Base-by-base conservation (phyloP, 92 coral and sea anemone species). In the Ricordea florida region DNA sequence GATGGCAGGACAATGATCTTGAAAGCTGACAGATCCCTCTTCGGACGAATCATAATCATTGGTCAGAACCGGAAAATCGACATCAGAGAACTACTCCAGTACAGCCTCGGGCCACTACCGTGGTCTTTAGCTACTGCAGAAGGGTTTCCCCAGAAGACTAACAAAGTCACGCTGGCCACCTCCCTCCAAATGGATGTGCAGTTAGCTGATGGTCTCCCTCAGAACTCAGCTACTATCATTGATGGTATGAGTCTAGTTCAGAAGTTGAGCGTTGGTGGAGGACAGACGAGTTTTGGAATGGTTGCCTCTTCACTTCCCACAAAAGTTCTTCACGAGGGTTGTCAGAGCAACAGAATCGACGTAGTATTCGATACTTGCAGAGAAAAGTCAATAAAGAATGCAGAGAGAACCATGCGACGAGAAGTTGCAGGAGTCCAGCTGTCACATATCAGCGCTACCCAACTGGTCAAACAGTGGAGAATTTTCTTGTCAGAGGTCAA, bases 31-130 rank as follows among this genome's bases (percentile, higher is more conserved):
- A 66, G 76, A 52, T 57, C 62, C 46, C 89, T 84, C 45, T 74
- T 83, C 28, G 78, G 79, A 26, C 47, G 84, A 49, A 76, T 84
- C 28, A 84, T 67, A 10, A 66, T 67, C 64, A 36, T 68, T 33
- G 89, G 83, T 15, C 85, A 79, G 47, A 79, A 67, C 35, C 68
- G 85, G 45, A 68, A 79, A 34, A 66, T 78, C 57, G 84, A 66
- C 9, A 45, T 68, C 34, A 60, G 29, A 35, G 74, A 69, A 37
- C 40, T 62, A 58, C 57, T 80, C 16, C 57, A 17, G 8, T 57
- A 69, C 43, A 80, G 66, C 21, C 79, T 80, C 29, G 86, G 79
- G 4, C 86, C 79, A 30, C 25, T 69, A 57, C 79, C 79, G 10
- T 80, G 68, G 85, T 31, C 85, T 7, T 34, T 69, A 29, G 78